phyloP scores from a whole-genome alignment of 2,113 vertebrate species.

The Oxygymnocypris stewartii region DNA sequence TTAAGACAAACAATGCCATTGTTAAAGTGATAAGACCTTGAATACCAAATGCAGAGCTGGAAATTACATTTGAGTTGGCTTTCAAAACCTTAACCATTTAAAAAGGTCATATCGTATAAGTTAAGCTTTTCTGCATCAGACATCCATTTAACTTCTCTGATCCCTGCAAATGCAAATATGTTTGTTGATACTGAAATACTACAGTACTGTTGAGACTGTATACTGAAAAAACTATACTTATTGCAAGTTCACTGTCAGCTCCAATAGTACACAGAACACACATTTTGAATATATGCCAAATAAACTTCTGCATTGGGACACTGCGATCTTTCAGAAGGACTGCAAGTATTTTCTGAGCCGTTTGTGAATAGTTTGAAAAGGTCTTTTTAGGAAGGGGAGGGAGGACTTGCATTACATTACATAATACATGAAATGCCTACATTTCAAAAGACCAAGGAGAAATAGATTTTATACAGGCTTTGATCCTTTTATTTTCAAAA shows the following conservation, averaged over 20 bases:
- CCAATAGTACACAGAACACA: not conserved
- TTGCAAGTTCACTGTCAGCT: not conserved
- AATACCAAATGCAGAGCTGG: not conserved
- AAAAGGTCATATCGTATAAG: not conserved
- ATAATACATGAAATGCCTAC: not conserved
- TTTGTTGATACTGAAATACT: too few species aligned
- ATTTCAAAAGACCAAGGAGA: not conserved
- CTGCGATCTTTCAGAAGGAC: not conserved
- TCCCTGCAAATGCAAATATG: too few species aligned
- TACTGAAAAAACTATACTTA: too few species aligned
- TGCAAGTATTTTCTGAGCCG: not conserved
- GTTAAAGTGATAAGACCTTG: slow-evolving; percentile 8
- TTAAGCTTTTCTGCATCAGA: not conserved
- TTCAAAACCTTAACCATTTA: not conserved
- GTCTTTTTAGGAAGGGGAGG: not conserved
- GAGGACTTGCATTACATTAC: not conserved
- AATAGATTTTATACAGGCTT: not conserved
- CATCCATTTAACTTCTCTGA: not conserved
- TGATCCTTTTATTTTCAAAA: not conserved
- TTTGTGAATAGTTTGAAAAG: not conserved
- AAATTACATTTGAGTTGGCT: not conserved
- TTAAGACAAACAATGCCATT: not conserved
- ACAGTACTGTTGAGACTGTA: too few species aligned
- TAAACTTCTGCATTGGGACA: not conserved
- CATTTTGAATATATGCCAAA: not conserved